Evolutionary conservation across 2,888 invertebrate genomes (phyloP).

Genomic region (Cryptosula pallasiana): DNA sequence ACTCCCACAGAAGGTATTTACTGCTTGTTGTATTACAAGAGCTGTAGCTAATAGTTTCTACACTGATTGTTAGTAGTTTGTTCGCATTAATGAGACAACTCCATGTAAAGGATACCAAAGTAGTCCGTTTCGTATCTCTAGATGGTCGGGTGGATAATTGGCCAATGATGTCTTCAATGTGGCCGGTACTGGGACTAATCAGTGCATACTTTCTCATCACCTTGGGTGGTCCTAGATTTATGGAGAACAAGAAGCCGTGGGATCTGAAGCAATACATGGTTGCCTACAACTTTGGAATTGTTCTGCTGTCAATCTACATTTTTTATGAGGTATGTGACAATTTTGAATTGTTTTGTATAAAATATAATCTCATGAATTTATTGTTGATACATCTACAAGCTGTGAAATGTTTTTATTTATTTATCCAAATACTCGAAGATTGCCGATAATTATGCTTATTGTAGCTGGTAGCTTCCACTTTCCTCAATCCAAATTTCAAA

Average conservation of each 20-base stretch:
- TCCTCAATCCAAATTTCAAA: conserved; percentile 58
- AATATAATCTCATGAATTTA: too few species aligned
- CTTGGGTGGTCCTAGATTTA: conserved; percentile 40
- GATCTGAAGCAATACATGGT: conserved; percentile 39
- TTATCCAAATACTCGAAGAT: too few species aligned
- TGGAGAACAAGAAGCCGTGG: conserved; percentile 44
- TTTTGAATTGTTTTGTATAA: too few species aligned
- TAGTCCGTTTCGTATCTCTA: conserved; percentile 29
- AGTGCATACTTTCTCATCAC: conserved; percentile 44
- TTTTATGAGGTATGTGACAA: conserved; percentile 31
- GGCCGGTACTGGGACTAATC: conserved; percentile 44
- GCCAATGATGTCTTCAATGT: conserved; percentile 47
- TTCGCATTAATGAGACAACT: too few species aligned
- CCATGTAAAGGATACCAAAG: too few species aligned
- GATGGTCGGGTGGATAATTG: conserved; percentile 45
- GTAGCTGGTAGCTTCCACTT: too few species aligned
- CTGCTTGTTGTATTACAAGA: too few species aligned
- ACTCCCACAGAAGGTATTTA: conserved; percentile 19
- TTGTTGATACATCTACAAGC: too few species aligned
- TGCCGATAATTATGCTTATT: too few species aligned
- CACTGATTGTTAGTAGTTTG: too few species aligned
- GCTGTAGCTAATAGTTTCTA: too few species aligned
- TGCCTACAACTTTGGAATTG: conserved; percentile 42
- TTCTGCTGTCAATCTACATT: conserved; percentile 34
- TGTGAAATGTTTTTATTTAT: too few species aligned